Conservation (phyloP, 2,797 vertebrate species). For the Sebastiscus albofasciatus region DNA sequence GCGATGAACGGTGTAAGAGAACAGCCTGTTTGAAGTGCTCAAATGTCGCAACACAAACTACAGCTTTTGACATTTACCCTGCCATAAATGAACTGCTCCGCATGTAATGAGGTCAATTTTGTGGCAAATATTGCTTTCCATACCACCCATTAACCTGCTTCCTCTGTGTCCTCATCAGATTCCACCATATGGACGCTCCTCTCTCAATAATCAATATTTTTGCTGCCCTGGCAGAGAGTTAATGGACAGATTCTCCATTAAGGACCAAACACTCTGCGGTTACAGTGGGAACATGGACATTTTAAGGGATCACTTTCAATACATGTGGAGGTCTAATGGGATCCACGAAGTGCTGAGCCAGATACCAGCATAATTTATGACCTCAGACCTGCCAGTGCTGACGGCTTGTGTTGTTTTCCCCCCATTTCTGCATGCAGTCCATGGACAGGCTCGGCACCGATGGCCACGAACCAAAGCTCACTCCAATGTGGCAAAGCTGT, state of each 20-base stretch:
- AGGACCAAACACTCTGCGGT: conserved; percentile 22
- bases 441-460: conserved; percentile 2
- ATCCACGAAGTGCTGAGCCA: conserved; percentile 61
- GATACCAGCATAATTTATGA: conserved; percentile 52
- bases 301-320: conserved; percentile 55
- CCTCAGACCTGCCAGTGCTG: conserved; percentile 41
- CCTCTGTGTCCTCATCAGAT: conserved; percentile 5
- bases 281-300: conserved; percentile 34
- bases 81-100: background rate
- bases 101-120: background rate
- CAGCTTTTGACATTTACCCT: background rate
- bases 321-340: conserved; percentile 62
- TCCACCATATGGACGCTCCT: conserved; percentile 16
- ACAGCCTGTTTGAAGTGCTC: background rate
- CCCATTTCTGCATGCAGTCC: conserved; percentile 37
- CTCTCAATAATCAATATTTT: conserved; percentile 62
- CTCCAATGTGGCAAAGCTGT: conserved; percentile 4
- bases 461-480: conserved; percentile 22
- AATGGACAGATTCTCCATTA: conserved; percentile 66
- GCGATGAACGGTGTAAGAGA: too few relatives aligned
- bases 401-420: conserved; percentile 40
- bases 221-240: conserved; percentile 43
- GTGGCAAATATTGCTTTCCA: conserved; percentile 1
- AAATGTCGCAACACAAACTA: background rate
- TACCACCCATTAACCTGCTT: conserved; percentile 33